Evolutionary conservation across 2,797 vertebrate genomes (phyloP).

Genomic region (Xenops minutus): DNA sequence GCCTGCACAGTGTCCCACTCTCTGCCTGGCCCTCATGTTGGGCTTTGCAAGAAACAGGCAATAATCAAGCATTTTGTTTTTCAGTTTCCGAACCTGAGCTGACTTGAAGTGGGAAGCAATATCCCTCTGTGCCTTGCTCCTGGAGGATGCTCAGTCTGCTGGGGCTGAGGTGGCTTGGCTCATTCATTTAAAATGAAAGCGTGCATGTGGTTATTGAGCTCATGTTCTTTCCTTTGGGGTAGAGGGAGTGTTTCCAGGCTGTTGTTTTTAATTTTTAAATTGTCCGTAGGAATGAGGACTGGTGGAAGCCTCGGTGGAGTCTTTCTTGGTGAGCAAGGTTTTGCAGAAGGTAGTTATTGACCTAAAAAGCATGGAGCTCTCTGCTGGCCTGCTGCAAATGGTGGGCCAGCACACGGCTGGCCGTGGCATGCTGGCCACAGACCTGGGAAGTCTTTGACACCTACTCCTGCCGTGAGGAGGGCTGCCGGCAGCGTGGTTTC

Average conservation of each 20-base stretch:
- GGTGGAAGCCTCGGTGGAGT: not conserved
- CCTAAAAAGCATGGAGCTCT: not conserved
- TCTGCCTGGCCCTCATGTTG: not conserved
- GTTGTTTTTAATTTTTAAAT: not conserved
- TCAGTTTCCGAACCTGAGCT: not conserved
- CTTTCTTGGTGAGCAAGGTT: not conserved
- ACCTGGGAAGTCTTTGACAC: not conserved
- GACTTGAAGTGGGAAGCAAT: not conserved
- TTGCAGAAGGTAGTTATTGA: not conserved
- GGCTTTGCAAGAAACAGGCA: not conserved
- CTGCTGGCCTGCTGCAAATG: not conserved
- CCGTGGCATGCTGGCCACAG: not conserved
- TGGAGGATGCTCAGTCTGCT: not conserved
- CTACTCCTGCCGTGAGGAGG: not conserved
- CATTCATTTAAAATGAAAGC: not conserved
- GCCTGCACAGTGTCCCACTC: not conserved
- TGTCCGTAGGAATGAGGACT: not conserved
- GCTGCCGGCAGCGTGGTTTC: not conserved
- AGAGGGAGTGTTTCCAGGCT: not conserved
- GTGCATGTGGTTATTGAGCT: not conserved
- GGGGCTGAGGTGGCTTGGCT: not conserved
- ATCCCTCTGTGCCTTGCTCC: not conserved
- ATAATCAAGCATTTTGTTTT: not conserved
- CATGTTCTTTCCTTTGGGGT: not conserved
- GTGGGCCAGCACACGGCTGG: not conserved